phyloP scores from a whole-genome alignment of 2,888 invertebrate species.

The Dysmachus trigonus region DNA sequence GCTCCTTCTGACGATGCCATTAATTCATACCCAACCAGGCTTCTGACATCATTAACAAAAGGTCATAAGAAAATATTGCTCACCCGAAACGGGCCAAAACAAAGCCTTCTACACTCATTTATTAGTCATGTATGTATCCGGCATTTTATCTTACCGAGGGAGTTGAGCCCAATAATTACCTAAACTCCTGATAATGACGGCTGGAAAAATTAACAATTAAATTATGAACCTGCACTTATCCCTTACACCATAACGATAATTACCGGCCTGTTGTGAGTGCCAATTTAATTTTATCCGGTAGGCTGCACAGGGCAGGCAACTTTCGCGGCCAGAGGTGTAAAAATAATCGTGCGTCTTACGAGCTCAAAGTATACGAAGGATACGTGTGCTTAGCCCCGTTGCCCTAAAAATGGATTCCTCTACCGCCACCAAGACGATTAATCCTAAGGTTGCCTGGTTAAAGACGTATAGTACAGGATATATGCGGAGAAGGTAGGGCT shows the following conservation, averaged over 20 bases:
- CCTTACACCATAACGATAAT: conserved; percentile 22
- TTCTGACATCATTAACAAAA: conserved; percentile 36
- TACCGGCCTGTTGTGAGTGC: conserved; percentile 7
- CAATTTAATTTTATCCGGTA: conserved; percentile 18
- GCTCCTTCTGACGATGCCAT: conserved; percentile 24
- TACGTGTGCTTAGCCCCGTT: background rate
- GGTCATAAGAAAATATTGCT: conserved; percentile 36
- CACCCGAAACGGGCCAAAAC: conserved; percentile 14
- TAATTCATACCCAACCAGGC: conserved; percentile 10
- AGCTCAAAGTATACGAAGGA: background rate
- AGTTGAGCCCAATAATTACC: conserved; percentile 34
- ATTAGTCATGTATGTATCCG: conserved; percentile 29
- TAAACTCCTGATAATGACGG: conserved; percentile 42
- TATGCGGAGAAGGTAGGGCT: background rate
- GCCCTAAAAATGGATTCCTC: background rate
- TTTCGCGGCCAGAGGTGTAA: conserved; percentile 18
- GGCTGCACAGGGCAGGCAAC: background rate
- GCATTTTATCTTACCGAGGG: conserved; percentile 24
- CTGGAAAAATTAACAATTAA: conserved; percentile 41
- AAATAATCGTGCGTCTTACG: conserved; percentile 5
- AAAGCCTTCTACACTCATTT: conserved; percentile 28
- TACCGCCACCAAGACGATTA: conserved; percentile 9
- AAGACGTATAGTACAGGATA: background rate
- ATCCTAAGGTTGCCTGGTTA: conserved; percentile 10
- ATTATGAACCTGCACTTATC: conserved; percentile 38